A percentile compares a stretch with the other conserved stretches of the same genome.
Evolutionary conservation across 2,888 invertebrate genomes (phyloP).

Genomic region (Drosophila maculinotata): DNA sequence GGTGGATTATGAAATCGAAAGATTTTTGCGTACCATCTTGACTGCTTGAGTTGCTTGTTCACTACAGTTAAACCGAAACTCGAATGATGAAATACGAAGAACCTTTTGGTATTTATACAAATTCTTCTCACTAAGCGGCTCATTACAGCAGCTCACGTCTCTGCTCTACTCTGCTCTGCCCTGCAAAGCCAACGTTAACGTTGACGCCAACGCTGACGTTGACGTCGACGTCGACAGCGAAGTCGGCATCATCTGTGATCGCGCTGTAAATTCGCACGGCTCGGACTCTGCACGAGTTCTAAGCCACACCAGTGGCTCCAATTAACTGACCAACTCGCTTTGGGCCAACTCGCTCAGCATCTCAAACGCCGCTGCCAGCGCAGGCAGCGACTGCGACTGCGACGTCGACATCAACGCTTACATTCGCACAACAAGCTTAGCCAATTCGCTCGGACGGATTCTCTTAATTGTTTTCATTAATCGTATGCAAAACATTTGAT

Average conservation of each 20-base stretch:
- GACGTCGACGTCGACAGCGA: conserved; percentile 10
- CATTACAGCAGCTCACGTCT: conserved; percentile 56
- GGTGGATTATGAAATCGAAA: no score
- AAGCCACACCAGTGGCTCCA: conserved; percentile 57
- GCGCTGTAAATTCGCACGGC: conserved; percentile 76
- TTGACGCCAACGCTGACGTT: conserved; percentile 13
- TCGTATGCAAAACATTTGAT: conserved; percentile 80
- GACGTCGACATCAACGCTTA: conserved; percentile 43
- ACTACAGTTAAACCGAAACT: conserved; percentile 78
- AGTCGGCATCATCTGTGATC: conserved; percentile 51
- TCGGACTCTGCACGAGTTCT: conserved; percentile 61
- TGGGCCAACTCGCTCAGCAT: conserved; percentile 44
- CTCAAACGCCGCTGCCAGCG: conserved; percentile 10
- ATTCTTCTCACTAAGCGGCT: conserved; percentile 61
- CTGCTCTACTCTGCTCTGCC: conserved; percentile 27
- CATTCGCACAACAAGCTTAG: conserved; percentile 61
- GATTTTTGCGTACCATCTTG: conserved; percentile 71
- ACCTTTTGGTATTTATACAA: conserved; percentile 82
- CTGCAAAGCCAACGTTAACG: conserved; percentile 13
- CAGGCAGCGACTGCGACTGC: not conserved
- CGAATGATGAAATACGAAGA: conserved; percentile 80
- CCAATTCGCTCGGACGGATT: conserved; percentile 67
- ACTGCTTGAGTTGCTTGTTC: conserved; percentile 71
- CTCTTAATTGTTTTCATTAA: conserved; percentile 81
- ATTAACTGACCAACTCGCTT: conserved; percentile 46